Evolutionary conservation across 2,797 vertebrate genomes (phyloP).

Genomic region (Lacerta agilis): DNA sequence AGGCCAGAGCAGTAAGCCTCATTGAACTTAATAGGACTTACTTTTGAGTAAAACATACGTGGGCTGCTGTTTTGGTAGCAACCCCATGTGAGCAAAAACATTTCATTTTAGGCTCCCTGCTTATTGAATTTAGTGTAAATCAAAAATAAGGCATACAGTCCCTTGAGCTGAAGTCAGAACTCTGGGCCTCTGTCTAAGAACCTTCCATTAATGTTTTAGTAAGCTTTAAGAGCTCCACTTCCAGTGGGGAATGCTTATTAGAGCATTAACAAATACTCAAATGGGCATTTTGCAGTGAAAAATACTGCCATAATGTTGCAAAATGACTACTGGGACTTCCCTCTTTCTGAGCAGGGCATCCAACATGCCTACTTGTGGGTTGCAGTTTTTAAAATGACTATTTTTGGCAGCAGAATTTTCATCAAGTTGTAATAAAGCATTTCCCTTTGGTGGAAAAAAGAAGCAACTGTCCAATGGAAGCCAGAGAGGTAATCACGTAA

Average conservation of each 20-base stretch:
- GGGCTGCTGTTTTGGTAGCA: neutral
- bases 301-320: conserved; percentile 55
- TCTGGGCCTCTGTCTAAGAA: conserved; percentile 29
- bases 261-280: conserved; percentile 58
- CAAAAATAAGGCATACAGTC: conserved; percentile 11
- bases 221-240: conserved; percentile 67
- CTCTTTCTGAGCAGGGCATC: conserved; percentile 45
- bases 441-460: neutral
- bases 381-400: conserved; percentile 20
- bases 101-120: neutral
- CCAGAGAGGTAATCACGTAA: conserved; percentile 18
- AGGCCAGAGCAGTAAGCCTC: neutral
- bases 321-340: conserved; percentile 45
- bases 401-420: conserved; percentile 10
- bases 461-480: conserved; percentile 28
- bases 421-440: conserved; percentile 31
- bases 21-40: neutral
- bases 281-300: conserved; percentile 55
- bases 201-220: conserved; percentile 62
- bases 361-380: conserved; percentile 12
- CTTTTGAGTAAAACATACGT: conserved; percentile 10
- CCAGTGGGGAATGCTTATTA: conserved; percentile 67
- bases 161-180: conserved; percentile 45
- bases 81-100: neutral
- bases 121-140: neutral